phyloP scores from a whole-genome alignment of 2,797 vertebrate genomes.

The Lutjanus campechanus region DNA sequence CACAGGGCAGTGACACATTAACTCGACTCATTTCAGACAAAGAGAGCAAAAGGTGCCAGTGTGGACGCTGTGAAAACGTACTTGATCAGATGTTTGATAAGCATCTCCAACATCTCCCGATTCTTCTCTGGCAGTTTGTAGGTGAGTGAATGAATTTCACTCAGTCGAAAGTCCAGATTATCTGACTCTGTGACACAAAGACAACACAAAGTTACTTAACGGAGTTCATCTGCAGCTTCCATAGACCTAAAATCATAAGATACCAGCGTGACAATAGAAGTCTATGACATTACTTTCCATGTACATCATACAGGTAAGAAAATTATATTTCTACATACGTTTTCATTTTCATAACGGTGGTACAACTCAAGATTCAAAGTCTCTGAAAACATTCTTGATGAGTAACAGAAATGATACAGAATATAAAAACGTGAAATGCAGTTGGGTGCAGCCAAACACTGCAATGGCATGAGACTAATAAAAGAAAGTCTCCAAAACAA shows the following conservation, averaged over 20 bases:
- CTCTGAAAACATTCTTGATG: not conserved
- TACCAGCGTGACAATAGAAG: not conserved
- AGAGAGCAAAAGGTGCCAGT: not conserved
- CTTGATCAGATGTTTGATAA: constrained; percentile 95
- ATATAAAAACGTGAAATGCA: not conserved
- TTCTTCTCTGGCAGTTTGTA: constrained; percentile 97
- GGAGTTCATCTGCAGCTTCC: not conserved
- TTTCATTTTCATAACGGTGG: not conserved
- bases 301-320: not conserved
- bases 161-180: constrained; percentile 93
- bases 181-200: constrained; percentile 90
- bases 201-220: constrained; percentile 28
- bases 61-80: constrained; percentile 75
- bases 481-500: constrained; percentile 28
- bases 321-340: not conserved
- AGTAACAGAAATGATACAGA: not conserved
- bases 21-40: constrained; percentile 8
- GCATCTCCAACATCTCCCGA: constrained; percentile 94
- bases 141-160: constrained; percentile 93
- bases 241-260: not conserved
- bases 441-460: not conserved
- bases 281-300: not conserved
- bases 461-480: constrained; percentile 6
- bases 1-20: not conserved
- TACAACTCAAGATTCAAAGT: not conserved